Conservation (phyloP, 1,140 invertebrate species). For the Phocides pigmalion region DNA sequence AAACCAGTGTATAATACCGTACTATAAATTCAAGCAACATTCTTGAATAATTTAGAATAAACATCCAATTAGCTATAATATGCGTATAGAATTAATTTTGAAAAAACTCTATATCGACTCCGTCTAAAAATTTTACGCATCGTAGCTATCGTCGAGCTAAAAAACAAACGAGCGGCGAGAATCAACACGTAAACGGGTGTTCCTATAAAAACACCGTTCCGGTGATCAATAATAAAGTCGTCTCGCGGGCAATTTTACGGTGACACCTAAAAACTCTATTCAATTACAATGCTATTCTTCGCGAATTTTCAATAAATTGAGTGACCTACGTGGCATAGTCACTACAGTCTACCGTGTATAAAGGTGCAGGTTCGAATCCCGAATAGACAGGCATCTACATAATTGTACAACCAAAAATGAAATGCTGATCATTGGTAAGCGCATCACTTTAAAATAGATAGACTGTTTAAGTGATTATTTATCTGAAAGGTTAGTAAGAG, state of each 20-base stretch:
- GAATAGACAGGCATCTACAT: too few relatives aligned
- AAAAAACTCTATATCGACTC: slow-evolving; percentile 3
- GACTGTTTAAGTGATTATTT: too few relatives aligned
- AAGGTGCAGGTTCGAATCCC: too few relatives aligned
- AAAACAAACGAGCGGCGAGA: background rate
- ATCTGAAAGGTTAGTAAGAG: too few relatives aligned
- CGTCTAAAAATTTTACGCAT: slow-evolving; percentile 8
- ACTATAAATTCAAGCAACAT: slow-evolving; percentile 22
- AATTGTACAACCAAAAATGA: too few relatives aligned
- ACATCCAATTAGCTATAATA: slow-evolving; percentile 13
- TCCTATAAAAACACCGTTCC: slow-evolving; percentile 20
- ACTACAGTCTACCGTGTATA: too few relatives aligned
- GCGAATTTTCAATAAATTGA: slow-evolving; percentile 10
- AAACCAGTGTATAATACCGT: slow-evolving; percentile 18
- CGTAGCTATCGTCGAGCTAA: background rate
- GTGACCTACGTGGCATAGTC: too few relatives aligned
- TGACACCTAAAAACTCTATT: slow-evolving; percentile 29
- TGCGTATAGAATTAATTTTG: slow-evolving; percentile 1
- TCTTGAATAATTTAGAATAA: slow-evolving; percentile 25
- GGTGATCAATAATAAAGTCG: slow-evolving; percentile 13
- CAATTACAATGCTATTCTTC: slow-evolving; percentile 2
- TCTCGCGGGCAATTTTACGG: slow-evolving; percentile 13
- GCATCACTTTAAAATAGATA: too few relatives aligned
- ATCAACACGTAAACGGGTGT: slow-evolving; percentile 12
- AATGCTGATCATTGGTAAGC: too few relatives aligned